These are phyloP conservation scores for Porites lutea DNA, from an alignment of 64 coral and sea anemone genomes.

Conservation along the genomic window DNA sequence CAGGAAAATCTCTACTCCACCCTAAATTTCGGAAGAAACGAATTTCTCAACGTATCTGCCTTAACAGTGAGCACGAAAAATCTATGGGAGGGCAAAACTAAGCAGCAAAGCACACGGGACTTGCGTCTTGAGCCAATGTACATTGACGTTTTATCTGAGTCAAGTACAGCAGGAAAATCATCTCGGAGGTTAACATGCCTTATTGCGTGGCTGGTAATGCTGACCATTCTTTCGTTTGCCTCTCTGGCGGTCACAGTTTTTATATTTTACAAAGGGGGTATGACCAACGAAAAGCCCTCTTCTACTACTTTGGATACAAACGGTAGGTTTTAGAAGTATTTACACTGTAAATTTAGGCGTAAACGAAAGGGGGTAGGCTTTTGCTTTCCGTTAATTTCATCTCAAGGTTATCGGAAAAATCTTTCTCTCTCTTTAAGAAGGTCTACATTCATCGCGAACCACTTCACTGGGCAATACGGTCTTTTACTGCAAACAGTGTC, in stretches of 20 bases:
- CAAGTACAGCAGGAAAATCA: background rate
- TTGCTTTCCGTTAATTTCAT: no score
- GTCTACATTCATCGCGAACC: no score
- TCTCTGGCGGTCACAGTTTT: conserved; percentile 10
- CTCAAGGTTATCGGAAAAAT: no score
- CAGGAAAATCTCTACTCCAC: conserved; percentile 11
- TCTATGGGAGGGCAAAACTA: background rate
- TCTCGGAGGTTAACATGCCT: conserved; percentile 21
- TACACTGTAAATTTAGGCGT: no score
- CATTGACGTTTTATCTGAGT: conserved; percentile 6
- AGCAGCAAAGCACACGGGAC: background rate
- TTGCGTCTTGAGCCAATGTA: conserved; percentile 29
- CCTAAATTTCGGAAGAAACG: background rate
- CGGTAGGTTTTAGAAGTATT: background rate
- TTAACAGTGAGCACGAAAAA: background rate
- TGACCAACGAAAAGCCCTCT: background rate
- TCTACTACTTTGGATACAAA: background rate
- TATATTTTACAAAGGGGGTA: background rate
- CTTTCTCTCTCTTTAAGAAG: no score
- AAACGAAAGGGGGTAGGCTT: no score
- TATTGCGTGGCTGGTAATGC: background rate
- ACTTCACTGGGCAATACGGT: no score
- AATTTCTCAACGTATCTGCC: background rate
- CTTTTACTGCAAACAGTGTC: no score
- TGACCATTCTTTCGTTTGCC: background rate